These are phyloP conservation scores for Eristalis arbustorum DNA, from an alignment of 2,888 invertebrate genomes.

Conservation along the genomic window DNA sequence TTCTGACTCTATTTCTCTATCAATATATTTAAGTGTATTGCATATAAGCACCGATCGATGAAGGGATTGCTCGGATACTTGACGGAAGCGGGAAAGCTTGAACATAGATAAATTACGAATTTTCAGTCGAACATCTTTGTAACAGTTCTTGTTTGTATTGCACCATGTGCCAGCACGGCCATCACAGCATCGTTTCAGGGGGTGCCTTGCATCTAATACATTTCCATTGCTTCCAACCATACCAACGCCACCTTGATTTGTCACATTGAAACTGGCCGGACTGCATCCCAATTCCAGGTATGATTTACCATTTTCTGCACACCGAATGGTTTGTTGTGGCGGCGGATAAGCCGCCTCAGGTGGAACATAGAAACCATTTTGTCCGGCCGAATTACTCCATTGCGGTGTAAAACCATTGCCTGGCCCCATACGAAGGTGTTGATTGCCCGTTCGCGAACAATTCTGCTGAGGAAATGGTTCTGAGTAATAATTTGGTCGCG, in stretches of 20 bases:
- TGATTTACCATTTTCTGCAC: constrained; percentile 94
- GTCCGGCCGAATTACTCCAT: constrained; percentile 72
- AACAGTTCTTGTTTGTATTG: constrained; percentile 88
- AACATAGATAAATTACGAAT: constrained; percentile 95
- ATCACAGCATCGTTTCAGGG: constrained; percentile 84
- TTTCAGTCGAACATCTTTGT: constrained; percentile 91
- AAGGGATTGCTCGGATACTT: constrained; percentile 93
- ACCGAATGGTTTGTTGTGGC: constrained; percentile 91
- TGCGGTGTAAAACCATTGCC: constrained; percentile 73
- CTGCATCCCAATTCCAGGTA: constrained; percentile 91
- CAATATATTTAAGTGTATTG: constrained; percentile 93
- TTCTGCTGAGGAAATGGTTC: constrained; percentile 80
- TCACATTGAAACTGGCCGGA: constrained; percentile 77
- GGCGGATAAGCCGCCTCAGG: constrained; percentile 74
- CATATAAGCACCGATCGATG: constrained; percentile 95
- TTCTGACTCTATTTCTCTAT: constrained; percentile 92
- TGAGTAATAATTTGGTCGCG: constrained; percentile 79
- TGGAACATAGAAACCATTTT: constrained; percentile 72
- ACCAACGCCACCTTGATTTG: constrained; percentile 37
- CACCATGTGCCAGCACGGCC: constrained; percentile 88
- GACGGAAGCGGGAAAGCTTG: constrained; percentile 92
- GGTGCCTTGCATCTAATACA: constrained; percentile 76
- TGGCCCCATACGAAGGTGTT: constrained; percentile 78
- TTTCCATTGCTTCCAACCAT: constrained; percentile 45
- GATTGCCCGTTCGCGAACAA: constrained; percentile 80